Conservation (phyloP, 2,888 invertebrate species). For the Drosophila lutescens region DNA sequence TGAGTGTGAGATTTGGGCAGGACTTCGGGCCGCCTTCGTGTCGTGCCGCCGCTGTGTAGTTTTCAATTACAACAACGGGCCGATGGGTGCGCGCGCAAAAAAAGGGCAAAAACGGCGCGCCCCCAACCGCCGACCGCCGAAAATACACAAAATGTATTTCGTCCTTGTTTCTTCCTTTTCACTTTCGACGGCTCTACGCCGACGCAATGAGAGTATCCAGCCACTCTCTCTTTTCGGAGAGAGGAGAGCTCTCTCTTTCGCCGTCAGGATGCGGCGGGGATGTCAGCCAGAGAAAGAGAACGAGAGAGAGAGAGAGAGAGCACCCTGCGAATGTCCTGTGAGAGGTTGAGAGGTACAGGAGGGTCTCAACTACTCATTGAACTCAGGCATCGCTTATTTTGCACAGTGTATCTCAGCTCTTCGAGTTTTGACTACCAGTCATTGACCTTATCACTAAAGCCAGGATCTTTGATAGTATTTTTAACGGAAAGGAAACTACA, state of each 20-base stretch:
- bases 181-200: constrained; percentile 35
- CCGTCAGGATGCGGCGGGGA: background rate
- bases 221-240: background rate
- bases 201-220: constrained; percentile 29
- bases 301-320: background rate
- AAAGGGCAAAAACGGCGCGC: constrained; percentile 60
- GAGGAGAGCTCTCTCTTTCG: constrained; percentile 3
- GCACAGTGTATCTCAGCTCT: constrained; percentile 5
- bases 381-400: background rate
- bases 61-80: constrained; percentile 67
- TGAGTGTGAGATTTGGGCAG: constrained; percentile 63
- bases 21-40: constrained; percentile 62
- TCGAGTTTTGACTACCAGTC: constrained; percentile 3
- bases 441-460: constrained; percentile 6
- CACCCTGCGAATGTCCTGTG: background rate
- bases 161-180: constrained; percentile 46
- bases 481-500: too few relatives aligned
- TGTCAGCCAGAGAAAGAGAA: constrained; percentile 6
- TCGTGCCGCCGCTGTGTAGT: constrained; percentile 46
- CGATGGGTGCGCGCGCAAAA: constrained; percentile 61
- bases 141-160: constrained; percentile 66
- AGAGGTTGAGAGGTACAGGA: constrained; percentile 12
- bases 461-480: background rate
- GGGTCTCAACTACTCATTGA: background rate
- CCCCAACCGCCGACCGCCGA: constrained; percentile 63